Evolutionary conservation across 2,888 invertebrate genomes (phyloP).

Genomic region (Melipona bicolor): DNA sequence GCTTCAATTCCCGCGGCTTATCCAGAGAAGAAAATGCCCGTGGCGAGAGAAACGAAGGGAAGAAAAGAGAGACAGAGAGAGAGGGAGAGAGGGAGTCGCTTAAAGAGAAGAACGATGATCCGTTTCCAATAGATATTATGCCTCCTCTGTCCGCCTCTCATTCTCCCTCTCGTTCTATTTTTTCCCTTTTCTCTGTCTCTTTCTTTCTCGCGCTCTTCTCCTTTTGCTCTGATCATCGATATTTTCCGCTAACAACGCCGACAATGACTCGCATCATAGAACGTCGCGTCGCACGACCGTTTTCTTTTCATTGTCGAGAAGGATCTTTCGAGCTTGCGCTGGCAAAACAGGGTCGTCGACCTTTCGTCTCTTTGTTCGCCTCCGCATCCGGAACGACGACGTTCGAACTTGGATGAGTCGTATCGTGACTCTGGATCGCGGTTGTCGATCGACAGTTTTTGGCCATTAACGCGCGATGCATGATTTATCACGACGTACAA

Average conservation of each 20-base stretch:
- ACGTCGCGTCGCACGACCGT: background rate
- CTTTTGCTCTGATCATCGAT: conserved; percentile 8
- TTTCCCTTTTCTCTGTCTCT: background rate
- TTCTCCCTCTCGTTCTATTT: background rate
- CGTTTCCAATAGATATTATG: conserved; percentile 60
- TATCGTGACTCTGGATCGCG: background rate
- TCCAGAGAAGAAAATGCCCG: conserved; percentile 31
- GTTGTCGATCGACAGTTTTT: background rate
- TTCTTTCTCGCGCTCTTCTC: background rate
- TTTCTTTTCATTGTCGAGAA: conserved; percentile 9
- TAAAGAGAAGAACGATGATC: conserved; percentile 46
- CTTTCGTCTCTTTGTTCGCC: background rate
- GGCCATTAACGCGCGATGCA: too few species aligned
- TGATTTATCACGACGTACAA: too few species aligned
- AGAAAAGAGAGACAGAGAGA: background rate
- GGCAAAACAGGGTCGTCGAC: conserved; percentile 4
- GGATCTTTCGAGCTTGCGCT: conserved; percentile 12
- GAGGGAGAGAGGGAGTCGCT: background rate
- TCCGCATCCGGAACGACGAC: conserved; percentile 1
- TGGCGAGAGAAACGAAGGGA: background rate
- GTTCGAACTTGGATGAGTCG: background rate
- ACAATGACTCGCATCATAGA: conserved; percentile 21
- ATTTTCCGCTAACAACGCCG: conserved; percentile 34
- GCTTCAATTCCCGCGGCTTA: conserved; percentile 55
- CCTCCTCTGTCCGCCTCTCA: conserved; percentile 2